These are phyloP conservation scores for Aphis craccivora DNA, from an alignment of 1,140 invertebrate species.

Conservation along the genomic window DNA sequence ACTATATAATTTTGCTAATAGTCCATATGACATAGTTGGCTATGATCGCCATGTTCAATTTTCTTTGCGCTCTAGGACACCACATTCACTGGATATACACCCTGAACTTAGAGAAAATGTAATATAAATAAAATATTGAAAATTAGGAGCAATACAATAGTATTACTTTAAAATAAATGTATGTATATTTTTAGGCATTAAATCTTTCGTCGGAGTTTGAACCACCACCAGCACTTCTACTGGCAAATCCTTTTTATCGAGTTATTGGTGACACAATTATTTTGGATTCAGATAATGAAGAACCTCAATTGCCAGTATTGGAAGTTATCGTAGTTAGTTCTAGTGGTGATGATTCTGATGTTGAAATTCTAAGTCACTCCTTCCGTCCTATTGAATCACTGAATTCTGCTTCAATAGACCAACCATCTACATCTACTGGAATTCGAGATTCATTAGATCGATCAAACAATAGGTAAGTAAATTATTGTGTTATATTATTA, in stretches of 20 bases:
- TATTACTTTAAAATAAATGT: background rate
- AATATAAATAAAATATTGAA: background rate
- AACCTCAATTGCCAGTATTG: background rate
- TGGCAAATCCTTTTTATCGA: no score
- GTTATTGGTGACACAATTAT: conserved; percentile 20
- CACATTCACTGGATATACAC: background rate
- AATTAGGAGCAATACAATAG: no score
- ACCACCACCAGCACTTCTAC: background rate
- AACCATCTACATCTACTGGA: conserved; percentile 47
- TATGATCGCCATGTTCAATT: conserved; percentile 38
- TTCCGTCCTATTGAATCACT: background rate
- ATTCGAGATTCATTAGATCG: conserved; percentile 39
- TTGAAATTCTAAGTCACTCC: conserved; percentile 40
- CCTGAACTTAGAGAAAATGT: background rate
- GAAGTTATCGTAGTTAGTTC: conserved; percentile 24
- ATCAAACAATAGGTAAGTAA: conserved; percentile 29
- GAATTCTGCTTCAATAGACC: background rate
- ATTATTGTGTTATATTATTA: background rate
- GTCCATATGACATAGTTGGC: conserved; percentile 39
- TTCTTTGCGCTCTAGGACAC: background rate
- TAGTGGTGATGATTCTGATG: conserved; percentile 6
- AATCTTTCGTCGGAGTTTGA: no score
- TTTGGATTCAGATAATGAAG: conserved; percentile 33
- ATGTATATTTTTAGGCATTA: background rate
- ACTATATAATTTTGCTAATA: conserved; percentile 36